Evolutionary conservation across 2,113 vertebrate species (phyloP), one percentile per base, ranked within the genome.

Genomic region (Rhea americana): DNA sequence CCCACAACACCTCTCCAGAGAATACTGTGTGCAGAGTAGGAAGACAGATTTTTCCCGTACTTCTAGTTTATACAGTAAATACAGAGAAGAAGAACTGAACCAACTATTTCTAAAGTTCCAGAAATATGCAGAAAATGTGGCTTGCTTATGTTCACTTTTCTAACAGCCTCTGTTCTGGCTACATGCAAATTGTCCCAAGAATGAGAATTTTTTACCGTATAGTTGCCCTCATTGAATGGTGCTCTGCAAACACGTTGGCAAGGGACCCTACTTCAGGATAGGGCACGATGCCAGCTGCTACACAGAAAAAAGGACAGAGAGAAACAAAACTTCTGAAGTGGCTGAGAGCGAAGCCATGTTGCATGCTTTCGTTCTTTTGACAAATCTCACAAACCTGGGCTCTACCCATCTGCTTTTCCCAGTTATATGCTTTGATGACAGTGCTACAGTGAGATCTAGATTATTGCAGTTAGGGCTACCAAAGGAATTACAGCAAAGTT

Each of bases 171-270:
- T 56, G 53, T 56, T 51, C 30, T 30, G 53, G 53, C 53, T 56
- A 30, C 26, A 56, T 17, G 28, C 26, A 56, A 30, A 56, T 76
- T 73, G 37, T 51, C 26, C 10, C 18, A 58, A 58, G 37, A 32
- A 2, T 2, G 11, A 45, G 25, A 30, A 56, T 15, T 72, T 87
- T 65, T 80, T 56, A 47, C 20, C 61, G 37, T 39, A 24, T 32
- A 51, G 25, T 26, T 50, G 28, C 56, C 11, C 21, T 61, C 35
- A n/a, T 9, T 68, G 58, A 71, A 72, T 1, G 26, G 17, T 0
- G 0, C 7, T 20, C 3, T 72, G 53, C 55, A 45, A 53, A 59
- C 13, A 12, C 4, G 2, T 1, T 7, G 59, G 47, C 41, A 39
- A 55, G 17, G 41, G 22, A 59, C 1, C 5, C 30, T 72, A 17